Evolutionary conservation across 2,888 invertebrate genomes (phyloP), one percentile per base, ranked within the genome.

Genomic region (Agrochola lota): DNA sequence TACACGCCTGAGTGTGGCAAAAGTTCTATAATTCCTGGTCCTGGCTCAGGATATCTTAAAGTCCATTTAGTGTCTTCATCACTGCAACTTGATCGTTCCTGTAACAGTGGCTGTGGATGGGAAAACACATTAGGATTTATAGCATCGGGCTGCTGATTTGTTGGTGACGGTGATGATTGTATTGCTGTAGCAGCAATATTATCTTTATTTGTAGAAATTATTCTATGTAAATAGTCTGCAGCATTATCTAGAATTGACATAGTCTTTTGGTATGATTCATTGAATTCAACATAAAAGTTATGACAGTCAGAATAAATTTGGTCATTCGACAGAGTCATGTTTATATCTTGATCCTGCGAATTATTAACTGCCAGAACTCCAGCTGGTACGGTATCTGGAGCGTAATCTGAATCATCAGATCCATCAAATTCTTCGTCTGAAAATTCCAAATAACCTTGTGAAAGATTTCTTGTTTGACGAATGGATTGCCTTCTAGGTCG

Each of bases 1-100:
- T 80, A 80, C 6, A 80, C 80, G 15, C 74, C 79, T n/a, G 80
- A 57, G 6, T 74, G n/a, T 52, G 79, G 80, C 9, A 74, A 5
- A 35, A 80, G 79, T 26, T 80, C 79, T 43, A 68, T 40, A 30
- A 52, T 30, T 12, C 49, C 79, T 74, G 2, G 40, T 57, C 63
- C 63, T 40, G 7, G 68, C 49, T 63, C 63, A 30, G 80, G 60
- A 49, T 80, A 43, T 30, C 7, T 74, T 15, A 80, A 0, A n/a
- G 79, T 80, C 79, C 74, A 80, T 68, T 30, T 80, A 74, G 15
- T 20, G 26, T 63, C 57, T 68, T 74, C 57, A 7, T 46, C 12
- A 63, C 15, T 60, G 17, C 17, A 9, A n/a, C 35, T 26, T 43
- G 20, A 20, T 63, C 30, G 35, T 60, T 79, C 79, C 43, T 35